These are phyloP conservation scores for Emys orbicularis DNA, from an alignment of 2,797 vertebrate species.

Conservation along the genomic window DNA sequence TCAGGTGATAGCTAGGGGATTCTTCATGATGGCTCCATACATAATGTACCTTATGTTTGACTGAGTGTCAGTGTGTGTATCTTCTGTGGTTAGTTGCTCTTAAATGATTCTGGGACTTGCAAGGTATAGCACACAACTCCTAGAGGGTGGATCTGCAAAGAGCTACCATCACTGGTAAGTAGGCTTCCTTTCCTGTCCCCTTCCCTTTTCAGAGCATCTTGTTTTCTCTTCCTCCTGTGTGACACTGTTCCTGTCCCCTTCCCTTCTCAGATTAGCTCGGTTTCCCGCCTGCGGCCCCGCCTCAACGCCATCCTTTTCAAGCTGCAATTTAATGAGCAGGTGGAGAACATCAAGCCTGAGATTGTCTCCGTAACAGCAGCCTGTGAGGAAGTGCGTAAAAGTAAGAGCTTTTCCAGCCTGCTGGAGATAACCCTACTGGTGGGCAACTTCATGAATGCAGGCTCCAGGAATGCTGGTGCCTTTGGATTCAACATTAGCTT, in stretches of 20 bases:
- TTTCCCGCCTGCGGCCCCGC: constrained; percentile 86
- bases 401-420: constrained; percentile 85
- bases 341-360: constrained; percentile 93
- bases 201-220: background rate
- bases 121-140: background rate
- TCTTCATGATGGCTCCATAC: too few relatives aligned
- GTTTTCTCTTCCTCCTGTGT: background rate
- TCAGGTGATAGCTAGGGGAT: too few relatives aligned
- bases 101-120: background rate
- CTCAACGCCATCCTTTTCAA: constrained; percentile 90
- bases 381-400: constrained; percentile 90
- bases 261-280: constrained; percentile 86
- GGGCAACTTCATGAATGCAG: constrained; percentile 94
- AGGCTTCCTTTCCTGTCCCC: background rate
- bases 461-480: constrained; percentile 91
- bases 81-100: background rate
- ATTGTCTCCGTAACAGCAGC: constrained; percentile 93
- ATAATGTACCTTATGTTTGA: rapidly evolving
- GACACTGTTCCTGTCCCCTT: constrained; percentile 13
- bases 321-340: constrained; percentile 92
- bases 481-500: constrained; percentile 91
- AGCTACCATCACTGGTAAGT: background rate
- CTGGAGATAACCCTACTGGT: constrained; percentile 89
- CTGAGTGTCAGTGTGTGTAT: background rate
- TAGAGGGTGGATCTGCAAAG: background rate